Conservation (phyloP, 2,888 invertebrate species). For the Escarpia spicata region DNA sequence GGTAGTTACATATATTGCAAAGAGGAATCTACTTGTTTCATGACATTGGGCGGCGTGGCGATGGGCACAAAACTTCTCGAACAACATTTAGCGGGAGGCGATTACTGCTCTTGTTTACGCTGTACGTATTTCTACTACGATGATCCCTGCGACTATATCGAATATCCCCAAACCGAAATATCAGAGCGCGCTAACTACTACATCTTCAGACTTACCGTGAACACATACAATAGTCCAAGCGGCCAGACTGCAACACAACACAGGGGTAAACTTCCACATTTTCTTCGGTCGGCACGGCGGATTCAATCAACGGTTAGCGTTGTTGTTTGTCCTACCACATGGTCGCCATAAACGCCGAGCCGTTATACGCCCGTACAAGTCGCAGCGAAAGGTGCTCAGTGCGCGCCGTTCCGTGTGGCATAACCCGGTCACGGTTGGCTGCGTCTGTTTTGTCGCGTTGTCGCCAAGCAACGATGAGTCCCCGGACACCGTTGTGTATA, state of each 20-base stretch:
- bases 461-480: not conserved
- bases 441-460: not conserved
- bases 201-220: not conserved
- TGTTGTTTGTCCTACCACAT: not conserved
- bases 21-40: too few relatives aligned
- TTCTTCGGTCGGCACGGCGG: not conserved
- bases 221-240: not conserved
- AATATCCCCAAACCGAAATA: not conserved
- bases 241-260: not conserved
- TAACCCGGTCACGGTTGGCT: not conserved
- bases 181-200: not conserved
- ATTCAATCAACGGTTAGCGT: not conserved
- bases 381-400: not conserved
- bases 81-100: not conserved
- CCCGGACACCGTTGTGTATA: not conserved
- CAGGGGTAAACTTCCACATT: not conserved
- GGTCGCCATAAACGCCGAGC: not conserved
- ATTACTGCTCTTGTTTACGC: not conserved
- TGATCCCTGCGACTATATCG: not conserved
- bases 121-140: not conserved
- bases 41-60: not conserved
- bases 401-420: not conserved
- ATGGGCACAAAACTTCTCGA: not conserved
- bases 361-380: constrained; percentile 4
- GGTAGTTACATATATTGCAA: too few relatives aligned